Evolutionary conservation across 2,888 invertebrate genomes (phyloP), one percentile per base, ranked within the genome.

Genomic region (Parochlus steinenii): DNA sequence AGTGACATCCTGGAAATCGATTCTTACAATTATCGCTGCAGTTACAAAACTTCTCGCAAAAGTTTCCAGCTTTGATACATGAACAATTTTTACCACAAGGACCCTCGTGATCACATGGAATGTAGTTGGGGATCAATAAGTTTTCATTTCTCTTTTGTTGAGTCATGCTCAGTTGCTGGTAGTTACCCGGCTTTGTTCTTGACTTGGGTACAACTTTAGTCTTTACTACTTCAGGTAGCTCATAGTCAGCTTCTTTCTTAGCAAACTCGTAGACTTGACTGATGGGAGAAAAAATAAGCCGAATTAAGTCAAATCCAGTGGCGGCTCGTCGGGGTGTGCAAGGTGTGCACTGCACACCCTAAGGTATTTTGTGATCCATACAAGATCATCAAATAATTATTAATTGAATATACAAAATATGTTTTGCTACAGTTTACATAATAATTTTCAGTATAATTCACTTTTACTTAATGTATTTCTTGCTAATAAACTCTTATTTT

Each of bases 21-120:
- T 27, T 15, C n/a, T 10, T n/a, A 28, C 34, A 34, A 16, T 31
- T 17, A 7, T 20, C 5, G 6, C 24, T 15, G 14, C 34, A 34
- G 8, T 34, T 34, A 19, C 34, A 34, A 27, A 18, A 34, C 20
- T 34, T 34, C 11, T 34, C 34, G 19, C 34, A 34, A 19, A 8
- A 26, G 12, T 17, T 17, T 5, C 6, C 3, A 12, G 5, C 14
- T 10, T 8, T 14, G 6, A 34, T 11, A 17, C 34, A 34, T 16
- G 12, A 8, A 20, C 31, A 31, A 11, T 19, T 22, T 5, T 32
- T 24, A 5, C n/a, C 22, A 14, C 32, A 32, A 3, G 6, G 15
- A 4, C 32, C 32, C 11, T 7, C 23, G n/a, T 20, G 6, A 24
- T 15, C 11, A 14, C 32, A 32, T 8, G 20, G 22, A 6, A 15